Evolutionary conservation across 2,888 invertebrate species (phyloP), one percentile per base, ranked within the genome.

Genomic region (Megalurothrips usitatus): DNA sequence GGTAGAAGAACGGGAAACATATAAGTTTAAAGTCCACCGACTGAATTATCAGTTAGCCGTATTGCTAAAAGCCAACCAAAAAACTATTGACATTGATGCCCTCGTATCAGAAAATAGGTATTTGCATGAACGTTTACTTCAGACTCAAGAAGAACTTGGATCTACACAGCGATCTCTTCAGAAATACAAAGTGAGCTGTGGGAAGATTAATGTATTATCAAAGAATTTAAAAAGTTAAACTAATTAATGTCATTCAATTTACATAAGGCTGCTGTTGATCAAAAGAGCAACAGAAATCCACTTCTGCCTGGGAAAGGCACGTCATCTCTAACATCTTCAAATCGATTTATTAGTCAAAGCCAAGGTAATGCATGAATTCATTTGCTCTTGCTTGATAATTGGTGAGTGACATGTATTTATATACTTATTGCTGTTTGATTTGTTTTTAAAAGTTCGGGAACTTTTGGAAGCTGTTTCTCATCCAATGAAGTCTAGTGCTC

Each of bases 1-100:
- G 52, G 91, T 93, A 26, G 92, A 91, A 9, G 95, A 96, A 86
- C 89, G 95, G 82, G 95, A 96, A 86, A 93, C 94, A 43, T 95
- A 94, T 86, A 94, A 94, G 86, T 92, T 91, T 84, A 96, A 96
- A 88, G 93, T 94, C 4, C 94, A 94, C 85, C 89, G 95, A 14
- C 89, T 96, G 34, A 95, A 95, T 87, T 92, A 94, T 84, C 94
- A 95, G 86, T 89, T 96, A 26, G 92, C 92, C 84, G 91, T 91
- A 83, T 91, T 94, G 82, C 87, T 94, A 17, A 89, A 88, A 82
- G 89, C 88, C 52, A 88, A 89, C 82, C 87, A 88, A 81, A 87
- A 87, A 63, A 82, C 80, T 83, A 88, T 96, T 17, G 96, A 96
- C 85, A 91, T 95, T 84, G 95, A 96, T 88, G 91, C 93, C 68